Conservation (phyloP, 2,113 vertebrate species). For the Phyllostomus discolor region DNA sequence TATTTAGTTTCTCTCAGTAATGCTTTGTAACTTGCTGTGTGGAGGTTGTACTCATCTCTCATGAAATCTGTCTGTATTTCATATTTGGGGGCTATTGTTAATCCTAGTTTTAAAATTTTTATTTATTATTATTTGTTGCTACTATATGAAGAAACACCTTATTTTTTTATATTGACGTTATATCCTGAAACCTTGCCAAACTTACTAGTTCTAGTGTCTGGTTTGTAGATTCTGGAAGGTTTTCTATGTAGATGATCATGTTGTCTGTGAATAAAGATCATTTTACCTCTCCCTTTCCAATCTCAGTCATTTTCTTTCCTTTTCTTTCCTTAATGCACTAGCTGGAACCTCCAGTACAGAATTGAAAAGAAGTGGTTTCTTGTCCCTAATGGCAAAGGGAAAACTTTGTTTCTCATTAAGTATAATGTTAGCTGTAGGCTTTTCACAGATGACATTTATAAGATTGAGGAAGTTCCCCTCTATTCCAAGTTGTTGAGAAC, state of each 20-base stretch:
- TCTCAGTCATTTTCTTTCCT: background rate
- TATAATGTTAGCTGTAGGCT: background rate
- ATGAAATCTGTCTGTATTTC: background rate
- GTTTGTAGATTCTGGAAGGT: background rate
- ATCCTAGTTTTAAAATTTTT: background rate
- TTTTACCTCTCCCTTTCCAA: background rate
- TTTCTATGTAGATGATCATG: background rate
- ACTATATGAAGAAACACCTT: background rate
- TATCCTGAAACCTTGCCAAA: background rate
- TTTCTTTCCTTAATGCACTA: background rate
- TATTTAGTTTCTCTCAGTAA: background rate
- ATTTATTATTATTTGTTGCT: background rate
- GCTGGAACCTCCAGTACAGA: background rate
- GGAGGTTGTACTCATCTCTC: background rate
- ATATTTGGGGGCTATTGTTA: background rate
- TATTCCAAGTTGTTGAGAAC: background rate
- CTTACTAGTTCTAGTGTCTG: background rate
- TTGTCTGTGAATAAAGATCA: background rate
- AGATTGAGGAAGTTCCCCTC: background rate
- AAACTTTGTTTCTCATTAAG: background rate
- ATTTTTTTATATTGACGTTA: background rate
- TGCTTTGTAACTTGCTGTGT: background rate
- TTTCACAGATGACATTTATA: background rate
- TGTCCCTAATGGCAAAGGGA: background rate
- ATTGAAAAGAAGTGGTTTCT: background rate